A percentile compares a stretch with the other conserved stretches of the same genome.
phyloP scores from a whole-genome alignment of 1,140 invertebrate genomes.

The Phocides pigmalion region DNA sequence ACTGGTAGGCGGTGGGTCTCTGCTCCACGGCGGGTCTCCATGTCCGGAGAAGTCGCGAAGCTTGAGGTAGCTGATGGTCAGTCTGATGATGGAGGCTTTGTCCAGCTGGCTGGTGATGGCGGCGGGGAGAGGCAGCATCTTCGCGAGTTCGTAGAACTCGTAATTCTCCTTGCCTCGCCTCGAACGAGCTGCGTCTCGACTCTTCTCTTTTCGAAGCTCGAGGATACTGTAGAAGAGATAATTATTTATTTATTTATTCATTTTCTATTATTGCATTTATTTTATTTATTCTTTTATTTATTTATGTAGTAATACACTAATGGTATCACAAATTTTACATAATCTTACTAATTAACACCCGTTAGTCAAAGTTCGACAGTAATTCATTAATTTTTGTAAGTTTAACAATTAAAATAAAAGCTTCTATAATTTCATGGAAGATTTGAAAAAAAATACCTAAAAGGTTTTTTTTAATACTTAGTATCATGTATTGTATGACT shows the following conservation, averaged over 20 bases:
- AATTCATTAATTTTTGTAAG: too few relatives aligned
- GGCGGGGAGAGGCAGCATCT: conserved; percentile 97
- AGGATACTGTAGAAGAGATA: conserved; percentile 91
- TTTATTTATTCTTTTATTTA: too few relatives aligned
- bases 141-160: conserved; percentile 99
- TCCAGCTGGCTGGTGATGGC: conserved; percentile 99
- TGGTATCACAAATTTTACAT: too few relatives aligned
- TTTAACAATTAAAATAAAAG: too few relatives aligned
- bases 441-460: too few relatives aligned
- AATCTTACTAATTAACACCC: too few relatives aligned
- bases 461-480: too few relatives aligned
- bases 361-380: too few relatives aligned
- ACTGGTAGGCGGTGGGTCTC: conserved; percentile 89
- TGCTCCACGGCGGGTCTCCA: conserved; percentile 97
- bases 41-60: conserved; percentile 97
- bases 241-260: conserved; percentile 40
- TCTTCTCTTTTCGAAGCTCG: conserved; percentile 98
- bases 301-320: too few relatives aligned
- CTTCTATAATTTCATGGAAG: too few relatives aligned
- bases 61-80: conserved; percentile 98
- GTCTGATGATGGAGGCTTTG: conserved; percentile 99
- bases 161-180: conserved; percentile 98
- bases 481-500: too few relatives aligned
- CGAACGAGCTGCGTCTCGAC: conserved; percentile 96
- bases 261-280: too few relatives aligned